Conservation (phyloP, 2,888 invertebrate genomes). For the Papilio elwesi region DNA sequence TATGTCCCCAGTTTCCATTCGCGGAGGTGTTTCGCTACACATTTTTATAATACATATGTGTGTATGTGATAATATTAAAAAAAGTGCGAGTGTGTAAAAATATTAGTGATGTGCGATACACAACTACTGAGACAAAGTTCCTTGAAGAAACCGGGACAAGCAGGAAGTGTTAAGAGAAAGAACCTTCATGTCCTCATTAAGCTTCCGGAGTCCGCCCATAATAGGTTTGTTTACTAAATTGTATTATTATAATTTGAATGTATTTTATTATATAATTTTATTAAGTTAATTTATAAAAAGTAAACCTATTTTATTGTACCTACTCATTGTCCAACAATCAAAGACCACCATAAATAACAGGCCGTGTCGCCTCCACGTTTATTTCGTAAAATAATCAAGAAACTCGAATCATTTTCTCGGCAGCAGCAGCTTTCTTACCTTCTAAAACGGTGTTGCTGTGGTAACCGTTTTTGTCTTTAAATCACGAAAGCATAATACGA, state of each 20-base stretch:
- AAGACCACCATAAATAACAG: too few relatives aligned
- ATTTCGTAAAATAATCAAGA: too few relatives aligned
- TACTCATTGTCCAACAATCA: too few relatives aligned
- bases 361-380: too few relatives aligned
- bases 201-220: slow-evolving; percentile 61
- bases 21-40: slow-evolving; percentile 19
- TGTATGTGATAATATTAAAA: not conserved
- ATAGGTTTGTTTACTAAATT: slow-evolving; percentile 56
- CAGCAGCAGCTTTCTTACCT: too few relatives aligned
- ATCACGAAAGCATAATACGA: too few relatives aligned
- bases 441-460: too few relatives aligned
- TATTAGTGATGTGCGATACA: slow-evolving; percentile 62
- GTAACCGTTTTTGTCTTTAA: too few relatives aligned
- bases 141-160: slow-evolving; percentile 57
- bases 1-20: slow-evolving; percentile 26
- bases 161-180: slow-evolving; percentile 50
- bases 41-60: not conserved
- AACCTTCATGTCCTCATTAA: slow-evolving; percentile 69
- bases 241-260: not conserved
- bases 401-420: too few relatives aligned
- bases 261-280: not conserved
- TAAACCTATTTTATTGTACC: too few relatives aligned
- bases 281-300: too few relatives aligned
- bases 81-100: slow-evolving; percentile 5
- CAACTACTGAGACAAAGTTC: slow-evolving; percentile 66